Evolutionary conservation across 1,140 invertebrate genomes (phyloP).

Genomic region (Zaprionus capensis): DNA sequence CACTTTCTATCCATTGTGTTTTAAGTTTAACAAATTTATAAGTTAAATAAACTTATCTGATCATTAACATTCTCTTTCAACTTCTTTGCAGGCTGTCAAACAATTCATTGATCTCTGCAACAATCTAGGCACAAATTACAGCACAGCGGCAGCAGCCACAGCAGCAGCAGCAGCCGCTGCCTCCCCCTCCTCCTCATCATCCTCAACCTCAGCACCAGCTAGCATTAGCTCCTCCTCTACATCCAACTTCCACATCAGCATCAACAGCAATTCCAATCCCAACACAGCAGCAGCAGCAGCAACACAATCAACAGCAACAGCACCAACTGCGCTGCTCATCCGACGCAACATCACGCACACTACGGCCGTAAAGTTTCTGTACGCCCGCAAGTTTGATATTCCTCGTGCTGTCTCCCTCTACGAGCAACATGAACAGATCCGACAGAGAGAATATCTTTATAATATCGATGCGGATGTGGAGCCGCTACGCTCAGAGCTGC

Average conservation of each 20-base stretch:
- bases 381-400: slow-evolving; percentile 97
- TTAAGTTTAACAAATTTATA: not conserved
- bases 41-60: not conserved
- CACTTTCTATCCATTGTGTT: no score
- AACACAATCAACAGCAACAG: slow-evolving; percentile 14
- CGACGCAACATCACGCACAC: slow-evolving; percentile 88
- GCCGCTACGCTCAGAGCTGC: slow-evolving; percentile 93
- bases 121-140: slow-evolving; percentile 71
- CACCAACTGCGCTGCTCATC: slow-evolving; percentile 24
- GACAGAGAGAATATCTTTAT: slow-evolving; percentile 93
- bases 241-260: slow-evolving; percentile 32
- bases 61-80: not conserved
- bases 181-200: slow-evolving; percentile 1
- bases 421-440: slow-evolving; percentile 95
- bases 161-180: slow-evolving; percentile 37
- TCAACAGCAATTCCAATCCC: slow-evolving; percentile 29
- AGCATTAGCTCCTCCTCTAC: slow-evolving; percentile 7
- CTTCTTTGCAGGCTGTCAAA: slow-evolving; percentile 78
- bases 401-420: slow-evolving; percentile 93
- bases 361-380: slow-evolving; percentile 97
- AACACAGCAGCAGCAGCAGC: slow-evolving; percentile 11
- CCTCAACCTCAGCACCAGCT: slow-evolving; percentile 5
- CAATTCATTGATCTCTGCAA: slow-evolving; percentile 84
- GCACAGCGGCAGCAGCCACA: slow-evolving; percentile 24
- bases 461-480: slow-evolving; percentile 92